A percentile compares a stretch with the other conserved stretches of the same genome.
These are phyloP conservation scores for Pemphigus obesinymphae DNA, from an alignment of 1,140 invertebrate genomes.

Conservation along the genomic window DNA sequence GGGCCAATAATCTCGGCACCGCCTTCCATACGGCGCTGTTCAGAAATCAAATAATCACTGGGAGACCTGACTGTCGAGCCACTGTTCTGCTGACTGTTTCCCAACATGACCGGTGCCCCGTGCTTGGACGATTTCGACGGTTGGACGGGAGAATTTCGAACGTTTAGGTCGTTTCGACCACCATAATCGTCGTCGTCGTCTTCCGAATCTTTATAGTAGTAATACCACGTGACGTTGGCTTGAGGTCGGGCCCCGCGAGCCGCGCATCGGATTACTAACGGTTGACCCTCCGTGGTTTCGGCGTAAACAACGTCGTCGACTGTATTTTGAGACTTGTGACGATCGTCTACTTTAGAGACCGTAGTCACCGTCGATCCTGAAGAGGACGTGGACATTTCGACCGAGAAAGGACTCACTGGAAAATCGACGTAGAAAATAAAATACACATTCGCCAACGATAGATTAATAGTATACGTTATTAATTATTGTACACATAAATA, in stretches of 20 bases:
- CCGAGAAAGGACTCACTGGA: conserved; percentile 15
- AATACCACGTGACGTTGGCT: conserved; percentile 75
- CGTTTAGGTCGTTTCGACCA: background rate
- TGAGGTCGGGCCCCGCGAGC: conserved; percentile 72
- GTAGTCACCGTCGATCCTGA: background rate
- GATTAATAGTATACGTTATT: background rate
- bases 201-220: conserved; percentile 18
- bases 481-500: too few species aligned
- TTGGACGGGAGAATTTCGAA: background rate
- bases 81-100: background rate
- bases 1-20: conserved; percentile 10
- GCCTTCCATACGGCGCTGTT: conserved; percentile 8
- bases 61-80: conserved; percentile 6
- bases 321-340: background rate
- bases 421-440: background rate
- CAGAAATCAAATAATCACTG: conserved; percentile 9
- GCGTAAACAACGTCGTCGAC: background rate
- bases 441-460: background rate
- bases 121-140: background rate
- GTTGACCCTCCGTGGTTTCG: background rate
- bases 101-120: conserved; percentile 1
- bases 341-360: conserved; percentile 7
- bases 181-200: background rate
- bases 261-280: conserved; percentile 63
- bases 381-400: conserved; percentile 9